These are phyloP conservation scores for Thaumetopoea pityocampa DNA, from an alignment of 1,140 invertebrate genomes.

Conservation along the genomic window DNA sequence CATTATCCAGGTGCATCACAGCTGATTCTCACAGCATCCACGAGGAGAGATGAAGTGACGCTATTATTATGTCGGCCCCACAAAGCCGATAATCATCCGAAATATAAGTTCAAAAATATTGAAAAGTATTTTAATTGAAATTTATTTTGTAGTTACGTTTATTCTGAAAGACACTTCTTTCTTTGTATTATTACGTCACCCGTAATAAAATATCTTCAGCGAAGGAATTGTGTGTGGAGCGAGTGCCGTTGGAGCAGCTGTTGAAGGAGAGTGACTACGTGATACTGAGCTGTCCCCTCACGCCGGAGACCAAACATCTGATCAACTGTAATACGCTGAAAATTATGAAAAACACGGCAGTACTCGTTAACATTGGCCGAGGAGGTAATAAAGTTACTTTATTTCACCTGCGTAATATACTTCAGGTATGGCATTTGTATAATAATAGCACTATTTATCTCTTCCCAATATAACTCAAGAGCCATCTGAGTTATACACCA, in stretches of 20 bases:
- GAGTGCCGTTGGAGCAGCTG: slow-evolving; percentile 84
- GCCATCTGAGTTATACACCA: too few species aligned
- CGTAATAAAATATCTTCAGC: slow-evolving; percentile 50
- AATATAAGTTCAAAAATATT: too few species aligned
- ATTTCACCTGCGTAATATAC: neutral
- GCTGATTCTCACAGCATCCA: too few species aligned
- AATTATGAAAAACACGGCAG: slow-evolving; percentile 87
- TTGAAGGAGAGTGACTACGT: slow-evolving; percentile 86
- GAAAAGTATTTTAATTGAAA: too few species aligned
- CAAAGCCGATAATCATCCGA: too few species aligned
- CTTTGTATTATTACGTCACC: neutral
- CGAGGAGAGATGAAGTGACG: too few species aligned
- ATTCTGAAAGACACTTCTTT: neutral
- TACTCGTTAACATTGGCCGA: slow-evolving; percentile 89
- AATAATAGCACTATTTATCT: too few species aligned
- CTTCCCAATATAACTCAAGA: too few species aligned
- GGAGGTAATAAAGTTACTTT: slow-evolving; percentile 72
- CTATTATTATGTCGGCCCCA: too few species aligned
- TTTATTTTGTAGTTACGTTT: neutral
- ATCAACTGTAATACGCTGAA: slow-evolving; percentile 83
- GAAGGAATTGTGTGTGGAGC: slow-evolving; percentile 79
- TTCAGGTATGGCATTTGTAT: too few species aligned
- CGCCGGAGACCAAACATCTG: slow-evolving; percentile 81
- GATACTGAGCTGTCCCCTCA: slow-evolving; percentile 82
- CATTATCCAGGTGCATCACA: too few species aligned